These are phyloP conservation scores for Antheraea assamensis DNA, from an alignment of 2,888 invertebrate genomes.

Conservation along the genomic window DNA sequence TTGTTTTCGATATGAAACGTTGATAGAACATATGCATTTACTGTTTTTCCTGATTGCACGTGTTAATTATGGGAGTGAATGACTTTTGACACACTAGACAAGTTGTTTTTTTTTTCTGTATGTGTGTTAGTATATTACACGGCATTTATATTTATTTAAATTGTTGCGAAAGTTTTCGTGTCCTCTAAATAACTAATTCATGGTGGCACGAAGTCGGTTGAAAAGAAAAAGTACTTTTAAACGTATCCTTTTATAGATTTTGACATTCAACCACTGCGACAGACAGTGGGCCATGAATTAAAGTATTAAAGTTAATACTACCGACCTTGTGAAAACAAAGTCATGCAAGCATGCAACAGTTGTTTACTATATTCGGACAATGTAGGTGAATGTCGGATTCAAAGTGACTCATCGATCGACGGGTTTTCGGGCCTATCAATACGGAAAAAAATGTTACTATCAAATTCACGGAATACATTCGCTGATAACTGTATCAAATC, in stretches of 20 bases:
- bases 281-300: background rate
- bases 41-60: no score
- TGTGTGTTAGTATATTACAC: no score
- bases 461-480: background rate
- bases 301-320: slow-evolving; percentile 2
- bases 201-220: background rate
- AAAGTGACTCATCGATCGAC: background rate
- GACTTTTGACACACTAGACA: no score
- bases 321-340: background rate
- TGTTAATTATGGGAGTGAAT: no score
- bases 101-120: no score
- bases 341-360: slow-evolving; percentile 10
- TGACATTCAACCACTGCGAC: background rate
- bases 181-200: background rate
- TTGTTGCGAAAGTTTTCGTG: background rate
- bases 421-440: background rate
- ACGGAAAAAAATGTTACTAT: background rate
- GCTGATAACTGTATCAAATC: no score
- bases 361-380: slow-evolving; percentile 4
- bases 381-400: slow-evolving; percentile 8
- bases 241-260: background rate
- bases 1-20: no score
- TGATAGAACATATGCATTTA: no score
- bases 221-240: background rate
- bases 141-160: no score